Percentiles rank a stretch among this genome's conserved stretches.
Evolutionary conservation across 2,113 vertebrate species (phyloP).

Genomic region (Kobus ellipsiprymnus): DNA sequence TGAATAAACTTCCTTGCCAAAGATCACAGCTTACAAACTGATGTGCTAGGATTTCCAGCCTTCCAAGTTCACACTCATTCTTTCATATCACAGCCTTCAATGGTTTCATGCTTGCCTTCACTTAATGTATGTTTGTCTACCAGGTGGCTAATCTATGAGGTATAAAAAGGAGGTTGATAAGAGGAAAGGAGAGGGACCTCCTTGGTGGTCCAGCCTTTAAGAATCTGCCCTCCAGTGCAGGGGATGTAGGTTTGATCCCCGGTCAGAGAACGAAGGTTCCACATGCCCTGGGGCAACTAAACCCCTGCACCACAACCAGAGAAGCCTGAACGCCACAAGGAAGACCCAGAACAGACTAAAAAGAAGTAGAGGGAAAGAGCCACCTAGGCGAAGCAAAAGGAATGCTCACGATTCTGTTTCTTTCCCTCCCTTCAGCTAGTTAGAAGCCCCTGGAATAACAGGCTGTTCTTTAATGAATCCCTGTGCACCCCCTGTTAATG

Average conservation of each 20-base stretch:
- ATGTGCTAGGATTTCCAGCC: not conserved
- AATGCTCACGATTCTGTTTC: not conserved
- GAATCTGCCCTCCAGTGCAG: not conserved
- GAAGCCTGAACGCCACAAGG: not conserved
- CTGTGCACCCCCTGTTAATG: not conserved
- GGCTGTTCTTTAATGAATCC: not conserved
- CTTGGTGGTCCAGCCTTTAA: not conserved
- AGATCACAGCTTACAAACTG: not conserved
- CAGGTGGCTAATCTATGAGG: not conserved
- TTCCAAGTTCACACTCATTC: not conserved
- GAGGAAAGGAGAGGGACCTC: not conserved
- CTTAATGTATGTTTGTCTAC: not conserved
- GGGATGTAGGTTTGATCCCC: not conserved
- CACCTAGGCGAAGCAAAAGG: not conserved
- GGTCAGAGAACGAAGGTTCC: not conserved
- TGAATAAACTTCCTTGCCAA: not conserved
- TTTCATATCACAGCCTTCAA: not conserved
- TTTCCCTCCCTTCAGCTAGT: not conserved
- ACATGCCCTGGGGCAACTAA: not conserved
- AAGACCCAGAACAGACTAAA: not conserved
- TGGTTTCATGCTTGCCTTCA: not conserved
- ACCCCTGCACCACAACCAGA: not conserved
- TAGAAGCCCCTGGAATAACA: not conserved
- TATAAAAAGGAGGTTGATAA: not conserved
- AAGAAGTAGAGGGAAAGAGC: not conserved